Evolutionary conservation across 2,888 invertebrate genomes (phyloP), one percentile per base, ranked within the genome.

Genomic region (Aleiodes testaceus): DNA sequence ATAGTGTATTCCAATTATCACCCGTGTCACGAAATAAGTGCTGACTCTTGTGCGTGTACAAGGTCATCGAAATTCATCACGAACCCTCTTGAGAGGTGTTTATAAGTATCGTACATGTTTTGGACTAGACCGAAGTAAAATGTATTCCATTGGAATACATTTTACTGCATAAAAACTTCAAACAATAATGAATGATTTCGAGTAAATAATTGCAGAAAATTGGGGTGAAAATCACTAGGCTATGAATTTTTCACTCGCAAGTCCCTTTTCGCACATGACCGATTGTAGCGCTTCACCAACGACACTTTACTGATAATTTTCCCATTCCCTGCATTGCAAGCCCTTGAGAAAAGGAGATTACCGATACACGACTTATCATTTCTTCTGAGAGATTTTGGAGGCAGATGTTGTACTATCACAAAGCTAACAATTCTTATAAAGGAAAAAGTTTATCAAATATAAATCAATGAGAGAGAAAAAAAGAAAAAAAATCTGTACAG

Each of bases 251-350:
- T 72, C 52, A 47, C 63, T 65, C 42, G 47, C 30, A 22, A 30
- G 50, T 64, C 14, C n/a, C 63, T 45, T 52, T 22, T n/a, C 42
- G n/a, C 45, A 22, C 53, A 44, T 65, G 52, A 11, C 14, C 45
- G 53, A 53, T 53, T 36, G 66, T 36, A n/a, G 45, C 18, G 18
- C 63, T 11, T 45, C 14, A 52, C 18, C 11, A 69, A 77, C 77
- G 75, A 77, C 77, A 75, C 73, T 76, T 53, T 78, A 77, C 79
- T 83, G 83, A 82, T 83, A 83, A 80, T 79, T 79, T 79, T 81
- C 76, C 79, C 77, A 79, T 70, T 64, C 72, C 50, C 53, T 68
- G 66, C 42, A 66, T 59, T 52, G 16, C n/a, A 55, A 59, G 22
- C 66, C 72, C 74, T 67, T 66, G 61, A 36, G 64, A 12, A 70